Percentiles rank a stretch among this genome's conserved stretches.
phyloP scores from a whole-genome alignment of 2,888 invertebrate species.

The Clunio marinus region DNA sequence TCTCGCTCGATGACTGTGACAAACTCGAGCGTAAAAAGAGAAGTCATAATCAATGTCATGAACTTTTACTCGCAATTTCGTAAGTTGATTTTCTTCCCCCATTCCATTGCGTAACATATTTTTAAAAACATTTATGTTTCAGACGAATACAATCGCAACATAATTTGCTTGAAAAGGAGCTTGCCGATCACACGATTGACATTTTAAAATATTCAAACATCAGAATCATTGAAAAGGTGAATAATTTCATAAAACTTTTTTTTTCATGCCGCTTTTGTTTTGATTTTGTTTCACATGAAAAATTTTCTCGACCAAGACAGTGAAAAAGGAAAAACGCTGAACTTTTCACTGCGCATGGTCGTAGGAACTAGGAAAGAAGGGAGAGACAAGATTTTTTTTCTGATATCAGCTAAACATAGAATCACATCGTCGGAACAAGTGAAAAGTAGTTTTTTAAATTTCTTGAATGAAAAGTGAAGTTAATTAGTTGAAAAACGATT shows the following conservation, averaged over 20 bases:
- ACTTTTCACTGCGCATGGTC: conserved; percentile 26
- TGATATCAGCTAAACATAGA: conserved; percentile 28
- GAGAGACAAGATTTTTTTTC: conserved; percentile 16
- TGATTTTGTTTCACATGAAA: too few species aligned
- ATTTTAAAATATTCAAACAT: conserved; percentile 60
- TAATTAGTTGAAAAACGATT: background rate
- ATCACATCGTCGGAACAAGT: conserved; percentile 6
- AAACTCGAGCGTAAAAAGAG: conserved; percentile 22
- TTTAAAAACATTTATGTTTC: conserved; percentile 42
- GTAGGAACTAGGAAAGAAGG: background rate
- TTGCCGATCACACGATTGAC: conserved; percentile 62
- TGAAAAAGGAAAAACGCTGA: background rate
- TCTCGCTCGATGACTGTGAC: conserved; percentile 58
- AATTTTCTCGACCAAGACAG: too few species aligned
- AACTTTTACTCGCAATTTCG: conserved; percentile 61
- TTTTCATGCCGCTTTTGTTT: background rate
- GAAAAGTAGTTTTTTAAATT: conserved; percentile 23
- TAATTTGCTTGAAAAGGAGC: conserved; percentile 65
- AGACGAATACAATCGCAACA: conserved; percentile 67
- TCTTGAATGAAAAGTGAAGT: conserved; percentile 36
- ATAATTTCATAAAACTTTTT: conserved; percentile 41
- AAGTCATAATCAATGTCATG: conserved; percentile 55
- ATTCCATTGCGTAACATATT: conserved; percentile 22
- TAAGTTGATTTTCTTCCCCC: conserved; percentile 48
- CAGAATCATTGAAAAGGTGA: conserved; percentile 61